phyloP scores from a whole-genome alignment of 1,140 invertebrate genomes.

The Gerris buenoi region DNA sequence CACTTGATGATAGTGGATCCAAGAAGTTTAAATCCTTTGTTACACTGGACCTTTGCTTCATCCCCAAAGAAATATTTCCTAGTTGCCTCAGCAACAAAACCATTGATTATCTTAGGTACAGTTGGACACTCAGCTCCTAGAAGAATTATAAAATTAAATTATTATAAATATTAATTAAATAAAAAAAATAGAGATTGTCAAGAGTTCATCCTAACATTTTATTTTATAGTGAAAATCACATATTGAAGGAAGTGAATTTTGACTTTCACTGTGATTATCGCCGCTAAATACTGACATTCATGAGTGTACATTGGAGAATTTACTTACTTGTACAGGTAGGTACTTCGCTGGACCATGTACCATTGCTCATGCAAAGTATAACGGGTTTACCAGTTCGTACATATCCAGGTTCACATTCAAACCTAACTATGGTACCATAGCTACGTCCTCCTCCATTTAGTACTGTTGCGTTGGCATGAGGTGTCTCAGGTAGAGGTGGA shows the following conservation, averaged over 20 bases:
- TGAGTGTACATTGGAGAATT: no score
- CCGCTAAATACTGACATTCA: no score
- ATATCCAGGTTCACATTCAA: slow-evolving; percentile 88
- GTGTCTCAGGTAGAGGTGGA: slow-evolving; percentile 69
- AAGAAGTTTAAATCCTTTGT: slow-evolving; percentile 68
- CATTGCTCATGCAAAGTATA: slow-evolving; percentile 87
- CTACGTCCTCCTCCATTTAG: slow-evolving; percentile 85
- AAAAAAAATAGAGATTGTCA: no score
- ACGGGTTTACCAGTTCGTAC: slow-evolving; percentile 73
- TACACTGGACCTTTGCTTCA: slow-evolving; percentile 82
- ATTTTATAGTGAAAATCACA: neutral
- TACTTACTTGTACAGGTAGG: slow-evolving; percentile 68
- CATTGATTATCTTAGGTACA: slow-evolving; percentile 69
- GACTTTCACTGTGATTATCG: no score
- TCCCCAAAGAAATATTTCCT: slow-evolving; percentile 72
- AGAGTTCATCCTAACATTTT: neutral
- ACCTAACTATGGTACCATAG: slow-evolving; percentile 88
- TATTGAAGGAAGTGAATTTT: neutral
- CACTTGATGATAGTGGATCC: slow-evolving; percentile 80
- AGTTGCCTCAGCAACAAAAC: slow-evolving; percentile 60
- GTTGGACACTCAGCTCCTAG: slow-evolving; percentile 59
- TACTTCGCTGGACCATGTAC: slow-evolving; percentile 85
- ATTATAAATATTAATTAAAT: slow-evolving; percentile 4
- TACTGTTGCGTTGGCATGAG: slow-evolving; percentile 72
- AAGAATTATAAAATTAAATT: no score